Evolutionary conservation across 2,888 invertebrate genomes (phyloP).

Genomic region (Melanophora roralis): DNA sequence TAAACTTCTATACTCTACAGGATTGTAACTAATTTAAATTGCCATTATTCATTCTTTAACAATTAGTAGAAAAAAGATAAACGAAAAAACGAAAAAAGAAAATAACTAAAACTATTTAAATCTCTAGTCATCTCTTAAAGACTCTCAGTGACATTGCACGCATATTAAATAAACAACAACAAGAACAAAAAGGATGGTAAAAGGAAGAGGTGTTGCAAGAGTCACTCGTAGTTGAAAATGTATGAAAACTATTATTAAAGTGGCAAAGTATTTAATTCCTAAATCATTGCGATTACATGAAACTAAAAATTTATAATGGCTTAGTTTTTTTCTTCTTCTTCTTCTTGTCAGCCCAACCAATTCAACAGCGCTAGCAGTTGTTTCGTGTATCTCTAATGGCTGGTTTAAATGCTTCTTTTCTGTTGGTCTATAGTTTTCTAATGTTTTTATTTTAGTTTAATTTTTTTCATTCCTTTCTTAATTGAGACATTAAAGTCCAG

Average conservation of each 20-base stretch:
- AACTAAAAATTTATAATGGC: conserved; percentile 62
- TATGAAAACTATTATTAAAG: conserved; percentile 49
- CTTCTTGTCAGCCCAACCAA: not conserved
- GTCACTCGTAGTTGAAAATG: not conserved
- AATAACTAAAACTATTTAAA: conserved; percentile 31
- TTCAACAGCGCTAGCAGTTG: conserved; percentile 1
- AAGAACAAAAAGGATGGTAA: conserved; percentile 40
- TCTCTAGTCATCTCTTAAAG: not conserved
- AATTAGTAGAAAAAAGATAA: conserved; percentile 50
- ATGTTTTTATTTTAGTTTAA: conserved; percentile 4
- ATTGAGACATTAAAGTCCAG: conserved; percentile 60
- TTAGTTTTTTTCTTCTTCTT: not conserved
- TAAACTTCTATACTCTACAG: not conserved
- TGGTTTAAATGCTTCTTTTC: conserved; percentile 11
- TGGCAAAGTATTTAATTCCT: conserved; percentile 50
- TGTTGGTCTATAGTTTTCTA: conserved; percentile 25
- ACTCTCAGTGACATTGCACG: not conserved
- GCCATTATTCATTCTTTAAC: conserved; percentile 25
- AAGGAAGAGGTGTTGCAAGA: conserved; percentile 53
- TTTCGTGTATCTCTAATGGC: conserved; percentile 15
- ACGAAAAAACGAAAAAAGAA: conserved; percentile 44
- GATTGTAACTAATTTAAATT: conserved; percentile 9
- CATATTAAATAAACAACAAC: not conserved
- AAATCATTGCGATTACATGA: conserved; percentile 52
- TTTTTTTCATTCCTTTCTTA: conserved; percentile 30